Base-by-base conservation (phyloP, 1,140 invertebrate genomes). In the Aplysia californica region DNA sequence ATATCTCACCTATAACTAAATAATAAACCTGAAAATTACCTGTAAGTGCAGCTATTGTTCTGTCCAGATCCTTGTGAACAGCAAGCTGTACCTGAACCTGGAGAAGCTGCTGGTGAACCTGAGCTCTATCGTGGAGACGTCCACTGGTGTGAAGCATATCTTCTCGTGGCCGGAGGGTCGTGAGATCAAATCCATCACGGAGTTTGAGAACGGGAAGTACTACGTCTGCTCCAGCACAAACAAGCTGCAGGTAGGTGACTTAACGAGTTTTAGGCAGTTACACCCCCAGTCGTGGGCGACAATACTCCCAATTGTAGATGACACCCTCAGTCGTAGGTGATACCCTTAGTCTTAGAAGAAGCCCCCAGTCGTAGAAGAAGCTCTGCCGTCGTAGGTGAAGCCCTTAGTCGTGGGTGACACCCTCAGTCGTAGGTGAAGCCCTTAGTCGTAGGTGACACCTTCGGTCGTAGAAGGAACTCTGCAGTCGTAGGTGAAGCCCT, bases 101-200 rank as follows among this genome's bases (percentile, higher is more conserved):
- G 96, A 97, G 83, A 93, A 94, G 5, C 91, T 98, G 3, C 91
- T 96, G 79, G 95, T 96, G 82, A 94, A 85, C 61, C 79, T 91
- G 26, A 90, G 79, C 56, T 79, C 82, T 1, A 88, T 87, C 61
- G 82, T 91, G 15, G 80, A 86, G 2, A 86, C 85, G 10, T 80
- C 82, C 3, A 77, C 78, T 26, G 90, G 90, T 0, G 87, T 91
- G 15, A 81, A 85, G 20, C 96, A 96, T 87, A 94, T 98, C 71
- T 98, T 97, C 87, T 94, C 95, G 0, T 94, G 96, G 93, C 86
- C 86, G 0, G 95, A 97, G 79, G 96, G 96, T 0, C 93, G 94
- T 78, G 91, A 95, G 55, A 95, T 97, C 81, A 93, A 94, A 82
- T 92, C 93, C 77, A 90, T 98, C 33, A 95, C 96, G 66, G 95